Base-by-base conservation (phyloP, 1,140 invertebrate genomes). In the Ephestia elutella region DNA sequence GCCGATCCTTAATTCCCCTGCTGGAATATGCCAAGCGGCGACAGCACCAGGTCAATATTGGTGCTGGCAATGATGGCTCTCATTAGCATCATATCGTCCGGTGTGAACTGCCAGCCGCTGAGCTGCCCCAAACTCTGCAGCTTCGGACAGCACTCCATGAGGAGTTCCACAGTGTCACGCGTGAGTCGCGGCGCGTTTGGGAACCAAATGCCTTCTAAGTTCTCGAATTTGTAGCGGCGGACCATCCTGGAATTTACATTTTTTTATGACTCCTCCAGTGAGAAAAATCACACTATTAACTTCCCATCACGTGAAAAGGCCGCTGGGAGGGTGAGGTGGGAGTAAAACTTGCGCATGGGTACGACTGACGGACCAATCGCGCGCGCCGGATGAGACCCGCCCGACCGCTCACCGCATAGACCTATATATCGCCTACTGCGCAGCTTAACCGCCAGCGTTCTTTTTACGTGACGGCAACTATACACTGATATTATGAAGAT, bases 191-290 rank as follows among this genome's bases (percentile, higher is more conserved):
- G 90, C 0, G 92, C 92, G 60, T 90, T 87, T 9, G 91, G 91
- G 60, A 93, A 92, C 91, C 92, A 92, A 56, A 93, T 80, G 32
- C 91, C 90, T 81, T 92, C 92, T 44, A 93, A 73, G 38, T 90
- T 70, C 7, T 90, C 84, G 56, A 91, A 91, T 54, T 90, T 87
- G 55, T 91, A 89, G 17, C 90, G 85, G 19, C 89, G 87, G 56
- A 92, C 75, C 75, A 92, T 90, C 68, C 91, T 90, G 78, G 18
- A 89, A 82, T 57, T n/a, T 20, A 13, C 18, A 2, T 17, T 20
- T 19, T 50, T 20, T 35, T 35, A 35, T 1, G n/a, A n/a, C n/a
- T n/a, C n/a, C n/a, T n/a, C n/a, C n/a, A n/a, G n/a, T n/a, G n/a
- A n/a, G n/a, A n/a, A n/a, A n/a, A n/a, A n/a, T n/a, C n/a, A n/a